These are phyloP conservation scores for Ciconia stormi DNA, from an alignment of 2,113 vertebrate genomes.

Conservation along the genomic window DNA sequence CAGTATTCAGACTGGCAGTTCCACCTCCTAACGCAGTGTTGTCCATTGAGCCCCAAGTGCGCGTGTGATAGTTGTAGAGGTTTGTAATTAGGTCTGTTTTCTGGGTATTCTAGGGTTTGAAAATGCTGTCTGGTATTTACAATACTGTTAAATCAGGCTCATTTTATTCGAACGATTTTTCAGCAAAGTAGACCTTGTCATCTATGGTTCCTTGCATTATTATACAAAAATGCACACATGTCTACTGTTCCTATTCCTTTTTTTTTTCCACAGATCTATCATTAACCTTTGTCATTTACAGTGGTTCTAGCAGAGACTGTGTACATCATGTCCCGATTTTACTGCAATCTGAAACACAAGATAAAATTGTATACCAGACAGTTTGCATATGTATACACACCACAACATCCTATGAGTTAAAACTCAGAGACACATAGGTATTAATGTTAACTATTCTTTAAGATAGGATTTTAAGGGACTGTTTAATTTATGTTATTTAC, in stretches of 20 bases:
- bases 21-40: accelerated
- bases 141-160: background rate
- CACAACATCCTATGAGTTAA: background rate
- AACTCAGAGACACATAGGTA: background rate
- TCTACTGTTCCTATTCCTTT: background rate
- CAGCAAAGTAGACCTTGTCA: background rate
- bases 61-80: background rate
- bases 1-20: background rate
- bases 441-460: background rate
- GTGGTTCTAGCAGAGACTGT: background rate
- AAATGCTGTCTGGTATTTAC: background rate
- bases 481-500: background rate
- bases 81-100: background rate
- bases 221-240: background rate
- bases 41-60: background rate
- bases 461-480: background rate
- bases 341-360: background rate
- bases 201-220: background rate
- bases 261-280: background rate
- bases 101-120: background rate
- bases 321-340: background rate
- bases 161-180: background rate
- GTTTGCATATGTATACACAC: background rate
- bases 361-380: background rate
- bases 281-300: background rate